Evolutionary conservation across 2,113 vertebrate species (phyloP), one percentile per base, ranked within the genome.

Genomic region (Corynorhinus townsendii): DNA sequence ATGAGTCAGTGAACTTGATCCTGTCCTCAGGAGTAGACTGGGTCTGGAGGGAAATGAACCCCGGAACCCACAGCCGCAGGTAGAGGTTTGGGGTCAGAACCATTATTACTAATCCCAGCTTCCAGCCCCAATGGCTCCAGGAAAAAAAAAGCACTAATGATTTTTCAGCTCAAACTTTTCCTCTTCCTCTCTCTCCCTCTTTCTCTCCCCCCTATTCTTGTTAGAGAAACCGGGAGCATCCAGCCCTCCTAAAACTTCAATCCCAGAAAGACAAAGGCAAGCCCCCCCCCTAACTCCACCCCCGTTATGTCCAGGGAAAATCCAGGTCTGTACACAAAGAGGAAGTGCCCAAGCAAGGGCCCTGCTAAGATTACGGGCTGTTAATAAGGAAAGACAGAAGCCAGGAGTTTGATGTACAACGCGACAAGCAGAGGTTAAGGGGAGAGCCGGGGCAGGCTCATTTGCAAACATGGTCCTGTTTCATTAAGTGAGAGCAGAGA

Each of bases 401-500:
- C 98, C 98, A 97, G 98, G 97, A 96, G 97, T 98, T 98, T 98
- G 98, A 98, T 98, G 98, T 98, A 98, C 98, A 98, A 98, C 98
- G 98, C 97, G 97, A 98, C 98, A 98, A 98, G 98, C 98, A 98
- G 98, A 98, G 98, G 98, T 98, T 98, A 98, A 71, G 7, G 97
- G 98, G 98, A 98, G 98, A 98, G 98, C 97, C 94, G 79, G 97
- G 97, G 98, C 97, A 98, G 97, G 97, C 98, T 98, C 98, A 98
- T 98, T 98, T 98, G 98, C 98, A 98, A 98, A 98, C 97, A 96
- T 93, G 97, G 98, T 98, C 96, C 98, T 97, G 97, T 98, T 98
- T 99, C 98, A 99, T 99, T 98, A 99, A 98, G 98, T 98, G 98
- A 98, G 96, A 98, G 97, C 98, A 98, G 98, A 98, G 98, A 98